These are phyloP conservation scores for Drosophila subquinaria DNA, from an alignment of 2,888 invertebrate genomes.

Conservation along the genomic window DNA sequence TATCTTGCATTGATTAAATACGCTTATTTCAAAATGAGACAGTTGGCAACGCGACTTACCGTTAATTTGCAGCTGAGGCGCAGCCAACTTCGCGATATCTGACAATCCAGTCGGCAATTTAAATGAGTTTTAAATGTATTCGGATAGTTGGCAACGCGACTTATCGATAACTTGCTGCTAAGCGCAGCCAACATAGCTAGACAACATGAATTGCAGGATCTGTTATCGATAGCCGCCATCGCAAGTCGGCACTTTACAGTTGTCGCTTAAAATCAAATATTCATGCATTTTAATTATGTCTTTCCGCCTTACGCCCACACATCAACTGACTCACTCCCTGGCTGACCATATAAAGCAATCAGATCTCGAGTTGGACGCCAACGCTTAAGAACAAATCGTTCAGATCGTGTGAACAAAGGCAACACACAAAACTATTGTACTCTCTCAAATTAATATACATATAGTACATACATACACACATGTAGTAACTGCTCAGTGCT, in stretches of 20 bases:
- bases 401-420: conserved; percentile 15
- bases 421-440: conserved; percentile 20
- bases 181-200: too few species aligned
- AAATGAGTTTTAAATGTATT: too few species aligned
- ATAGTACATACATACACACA: neutral
- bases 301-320: conserved; percentile 54
- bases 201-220: neutral
- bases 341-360: conserved; percentile 35
- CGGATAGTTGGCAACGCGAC: conserved; percentile 1
- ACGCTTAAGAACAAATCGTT: conserved; percentile 37
- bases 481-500: neutral
- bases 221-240: neutral
- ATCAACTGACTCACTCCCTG: conserved; percentile 23
- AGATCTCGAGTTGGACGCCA: conserved; percentile 20
- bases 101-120: too few species aligned
- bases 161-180: neutral
- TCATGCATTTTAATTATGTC: conserved; percentile 40
- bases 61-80: neutral
- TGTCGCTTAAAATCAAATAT: conserved; percentile 13
- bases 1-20: conserved; percentile 18
- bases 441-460: neutral
- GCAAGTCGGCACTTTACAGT: neutral
- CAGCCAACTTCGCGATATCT: neutral
- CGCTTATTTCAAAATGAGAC: neutral
- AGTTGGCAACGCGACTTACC: conserved; percentile 5